Evolutionary conservation across 92 coral and sea anemone species (phyloP).

Genomic region (Muricea muricata): DNA sequence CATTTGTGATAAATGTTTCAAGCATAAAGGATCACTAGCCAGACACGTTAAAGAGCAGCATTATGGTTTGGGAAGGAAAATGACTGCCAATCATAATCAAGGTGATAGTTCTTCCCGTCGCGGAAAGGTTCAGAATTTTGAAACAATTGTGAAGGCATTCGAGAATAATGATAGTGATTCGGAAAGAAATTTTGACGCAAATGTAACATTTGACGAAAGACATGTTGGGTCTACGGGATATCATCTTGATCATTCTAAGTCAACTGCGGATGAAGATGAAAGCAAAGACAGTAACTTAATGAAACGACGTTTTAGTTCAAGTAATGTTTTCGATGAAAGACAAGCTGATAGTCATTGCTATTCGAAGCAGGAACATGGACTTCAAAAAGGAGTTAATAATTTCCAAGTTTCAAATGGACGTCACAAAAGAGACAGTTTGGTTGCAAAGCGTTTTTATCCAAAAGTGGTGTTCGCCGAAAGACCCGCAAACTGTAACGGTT

Average conservation of each 20-base stretch:
- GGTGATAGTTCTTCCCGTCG: too few relatives aligned
- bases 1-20: constrained; percentile 52
- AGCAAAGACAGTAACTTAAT: too few relatives aligned
- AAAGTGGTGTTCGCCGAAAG: not conserved
- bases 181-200: too few relatives aligned
- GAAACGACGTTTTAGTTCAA: too few relatives aligned
- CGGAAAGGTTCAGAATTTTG: not conserved
- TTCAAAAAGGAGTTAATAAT: not conserved
- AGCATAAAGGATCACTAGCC: not conserved
- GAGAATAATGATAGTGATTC: too few relatives aligned
- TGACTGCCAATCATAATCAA: not conserved
- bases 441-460: not conserved
- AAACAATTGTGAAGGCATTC: not conserved
- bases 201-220: too few relatives aligned
- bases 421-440: not conserved
- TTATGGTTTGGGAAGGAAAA: not conserved
- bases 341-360: too few relatives aligned
- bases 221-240: too few relatives aligned
- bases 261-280: too few relatives aligned
- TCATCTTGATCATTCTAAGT: too few relatives aligned
- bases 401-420: not conserved
- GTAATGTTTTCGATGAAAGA: too few relatives aligned
- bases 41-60: not conserved
- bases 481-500: not conserved
- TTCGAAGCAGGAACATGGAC: too few relatives aligned